Conservation (phyloP, 2,797 vertebrate genomes). For the Hirundo rustica region DNA sequence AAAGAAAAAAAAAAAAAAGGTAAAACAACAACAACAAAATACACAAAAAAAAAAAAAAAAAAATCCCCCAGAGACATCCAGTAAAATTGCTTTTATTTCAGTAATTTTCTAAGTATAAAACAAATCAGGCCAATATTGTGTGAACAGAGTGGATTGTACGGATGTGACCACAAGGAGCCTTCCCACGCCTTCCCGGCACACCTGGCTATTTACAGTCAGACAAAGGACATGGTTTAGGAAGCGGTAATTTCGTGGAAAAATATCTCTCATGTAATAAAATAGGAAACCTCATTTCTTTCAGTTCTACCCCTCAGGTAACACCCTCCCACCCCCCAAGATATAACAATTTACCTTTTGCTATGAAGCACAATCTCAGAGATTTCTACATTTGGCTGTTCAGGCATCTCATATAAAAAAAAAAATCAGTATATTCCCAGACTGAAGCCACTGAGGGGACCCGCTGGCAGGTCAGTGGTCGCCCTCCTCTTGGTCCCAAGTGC, state of each 20-base stretch:
- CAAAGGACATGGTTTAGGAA: constrained; percentile 11
- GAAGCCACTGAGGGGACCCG: neutral
- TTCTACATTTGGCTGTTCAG: neutral
- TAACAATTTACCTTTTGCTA: neutral
- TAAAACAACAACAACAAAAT: neutral
- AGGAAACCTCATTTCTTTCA: constrained; percentile 52
- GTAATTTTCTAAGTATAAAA: constrained; percentile 64
- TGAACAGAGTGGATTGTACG: constrained; percentile 51
- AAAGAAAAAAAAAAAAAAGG: neutral
- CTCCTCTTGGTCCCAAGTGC: neutral
- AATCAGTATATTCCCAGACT: neutral
- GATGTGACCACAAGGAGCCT: constrained; percentile 50
- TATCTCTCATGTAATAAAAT: constrained; percentile 69
- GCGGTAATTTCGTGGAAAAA: constrained; percentile 61
- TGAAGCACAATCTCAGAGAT: neutral
- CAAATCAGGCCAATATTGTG: constrained; percentile 59
- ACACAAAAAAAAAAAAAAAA: neutral
- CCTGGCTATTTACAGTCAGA: constrained; percentile 36
- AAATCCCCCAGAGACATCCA: neutral
- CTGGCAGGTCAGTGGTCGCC: neutral
- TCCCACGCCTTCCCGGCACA: neutral
- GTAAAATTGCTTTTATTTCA: constrained; percentile 71
- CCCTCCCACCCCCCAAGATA: neutral
- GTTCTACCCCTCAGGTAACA: neutral
- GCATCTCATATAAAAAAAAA: neutral